Percentiles rank a stretch among this genome's conserved stretches.
Evolutionary conservation across 64 coral and sea anemone species (phyloP).

Genomic region (Stichodactyla mertensii): DNA sequence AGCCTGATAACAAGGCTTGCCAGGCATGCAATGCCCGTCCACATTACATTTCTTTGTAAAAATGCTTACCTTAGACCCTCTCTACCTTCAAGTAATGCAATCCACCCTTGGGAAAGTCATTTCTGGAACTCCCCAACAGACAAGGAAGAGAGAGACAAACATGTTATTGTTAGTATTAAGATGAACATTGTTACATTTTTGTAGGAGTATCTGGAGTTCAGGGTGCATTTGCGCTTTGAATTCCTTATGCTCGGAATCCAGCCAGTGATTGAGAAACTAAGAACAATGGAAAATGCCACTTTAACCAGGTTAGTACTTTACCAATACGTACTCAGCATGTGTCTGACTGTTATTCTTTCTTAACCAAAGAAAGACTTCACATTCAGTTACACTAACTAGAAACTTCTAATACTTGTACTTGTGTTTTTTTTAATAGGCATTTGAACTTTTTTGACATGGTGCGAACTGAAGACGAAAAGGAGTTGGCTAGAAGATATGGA

Average conservation of each 20-base stretch:
- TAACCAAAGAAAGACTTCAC: not conserved
- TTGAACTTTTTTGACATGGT: slow-evolving; percentile 97
- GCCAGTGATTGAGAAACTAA: slow-evolving; percentile 91
- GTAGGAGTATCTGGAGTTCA: slow-evolving; percentile 94
- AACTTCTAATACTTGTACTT: not conserved
- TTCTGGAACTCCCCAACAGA: no score
- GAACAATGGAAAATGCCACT: slow-evolving; percentile 93
- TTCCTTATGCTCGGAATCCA: slow-evolving; percentile 99
- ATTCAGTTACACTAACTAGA: no score
- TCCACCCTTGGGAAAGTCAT: no score
- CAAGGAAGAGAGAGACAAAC: no score
- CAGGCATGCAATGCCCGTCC: no score
- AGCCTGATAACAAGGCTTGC: no score
- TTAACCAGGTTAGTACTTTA: slow-evolving; percentile 51
- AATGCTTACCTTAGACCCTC: no score
- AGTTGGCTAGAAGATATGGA: slow-evolving; percentile 85
- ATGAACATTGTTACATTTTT: not conserved
- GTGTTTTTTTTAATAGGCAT: slow-evolving; percentile 53
- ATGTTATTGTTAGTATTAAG: no score
- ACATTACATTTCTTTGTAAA: no score
- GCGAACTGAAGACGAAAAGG: slow-evolving; percentile 88
- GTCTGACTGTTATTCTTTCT: not conserved
- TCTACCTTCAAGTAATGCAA: no score
- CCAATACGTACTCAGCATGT: no score
- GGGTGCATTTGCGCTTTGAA: slow-evolving; percentile 97